Base-by-base conservation (phyloP, 2,888 invertebrate species). In the Leucoptera coffeella region DNA sequence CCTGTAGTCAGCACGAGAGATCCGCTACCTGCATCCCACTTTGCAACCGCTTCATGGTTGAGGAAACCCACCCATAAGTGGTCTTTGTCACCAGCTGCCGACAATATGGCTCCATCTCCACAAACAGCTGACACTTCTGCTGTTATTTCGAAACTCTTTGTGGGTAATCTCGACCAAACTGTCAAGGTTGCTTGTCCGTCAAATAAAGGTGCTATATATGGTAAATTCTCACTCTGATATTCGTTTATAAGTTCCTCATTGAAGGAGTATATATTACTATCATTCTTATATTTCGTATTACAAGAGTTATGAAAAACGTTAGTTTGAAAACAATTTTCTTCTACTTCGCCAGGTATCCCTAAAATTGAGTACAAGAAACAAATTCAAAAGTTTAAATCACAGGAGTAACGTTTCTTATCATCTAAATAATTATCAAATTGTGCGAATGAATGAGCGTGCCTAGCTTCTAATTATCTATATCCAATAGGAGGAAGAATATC, bases 41-140 rank as follows among this genome's bases (percentile, higher is more conserved):
- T 52, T 32, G 67, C 41, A 20, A 58, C 48, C 6, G 51, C 60
- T 35, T 49, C 56, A 22, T 56, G 50, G 26, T 57, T 50, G 11
- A 56, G 44, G 33, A 67, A 52, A 21, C 69, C 69, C 25, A 69
- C 48, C 67, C 65, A 69, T 33, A 67, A 48, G 45, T 69, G 60
- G 47, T 69, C 69, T 42, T 57, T 56, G 14, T 41, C 45, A 21
- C 69, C 69, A 14, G 56, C 50, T 31, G 61, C 57, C 37, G 57
- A 64, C 26, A 69, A 34, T 32, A 69, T 40, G 20, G 62, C 49
- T 7, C 69, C 69, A 30, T 48, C 45, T 3, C 53, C 56, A 32
- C 69, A 67, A 21, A 61, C 60, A 6, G 59, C 46, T 4, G 65
- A 57, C 14, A 69, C 59, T 37, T 69, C 67, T 8, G 62, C 65